A percentile compares a stretch with the other conserved stretches of the same genome.
Evolutionary conservation across 2,113 vertebrate species (phyloP).

Genomic region (Hippocampus zosterae): DNA sequence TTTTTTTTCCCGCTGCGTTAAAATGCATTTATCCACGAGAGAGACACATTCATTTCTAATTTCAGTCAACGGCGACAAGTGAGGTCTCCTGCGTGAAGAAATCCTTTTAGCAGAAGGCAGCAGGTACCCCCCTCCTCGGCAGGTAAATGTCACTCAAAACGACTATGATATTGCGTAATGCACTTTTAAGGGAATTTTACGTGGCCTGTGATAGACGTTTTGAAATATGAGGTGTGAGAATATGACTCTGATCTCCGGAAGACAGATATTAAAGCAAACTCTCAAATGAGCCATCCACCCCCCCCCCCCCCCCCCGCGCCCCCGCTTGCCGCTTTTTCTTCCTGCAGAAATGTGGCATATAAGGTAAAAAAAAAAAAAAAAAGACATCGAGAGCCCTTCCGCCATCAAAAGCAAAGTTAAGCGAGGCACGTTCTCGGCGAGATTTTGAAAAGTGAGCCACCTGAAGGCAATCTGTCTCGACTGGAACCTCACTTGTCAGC

Average conservation of each 20-base stretch:
- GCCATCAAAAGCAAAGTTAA: slow-evolving; percentile 70
- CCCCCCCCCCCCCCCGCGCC: background rate
- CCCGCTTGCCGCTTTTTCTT: slow-evolving; percentile 25
- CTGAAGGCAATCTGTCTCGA: slow-evolving; percentile 69
- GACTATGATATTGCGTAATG: slow-evolving; percentile 69
- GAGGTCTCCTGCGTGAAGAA: slow-evolving; percentile 50
- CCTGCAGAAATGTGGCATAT: slow-evolving; percentile 57
- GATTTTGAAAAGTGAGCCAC: slow-evolving; percentile 65
- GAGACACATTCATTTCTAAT: slow-evolving; percentile 39
- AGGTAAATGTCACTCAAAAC: slow-evolving; percentile 59
- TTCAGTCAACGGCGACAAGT: slow-evolving; percentile 43
- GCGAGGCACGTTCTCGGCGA: slow-evolving; percentile 44
- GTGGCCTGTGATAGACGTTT: slow-evolving; percentile 59
- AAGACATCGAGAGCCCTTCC: slow-evolving; percentile 60
- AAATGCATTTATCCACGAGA: slow-evolving; percentile 26
- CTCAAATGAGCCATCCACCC: slow-evolving; percentile 54
- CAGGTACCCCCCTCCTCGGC: slow-evolving; percentile 44
- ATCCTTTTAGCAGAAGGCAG: slow-evolving; percentile 63
- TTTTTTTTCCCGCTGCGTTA: background rate
- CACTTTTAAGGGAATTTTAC: slow-evolving; percentile 65
- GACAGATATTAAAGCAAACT: slow-evolving; percentile 71
- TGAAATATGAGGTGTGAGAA: slow-evolving; percentile 59
- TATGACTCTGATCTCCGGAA: slow-evolving; percentile 72
- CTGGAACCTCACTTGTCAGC: slow-evolving; percentile 61
- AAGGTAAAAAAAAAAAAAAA: slow-evolving; percentile 30